A percentile compares a stretch with the other conserved stretches of the same genome.
Evolutionary conservation across 2,888 invertebrate genomes (phyloP).

Genomic region (Frankliniella intonsa): DNA sequence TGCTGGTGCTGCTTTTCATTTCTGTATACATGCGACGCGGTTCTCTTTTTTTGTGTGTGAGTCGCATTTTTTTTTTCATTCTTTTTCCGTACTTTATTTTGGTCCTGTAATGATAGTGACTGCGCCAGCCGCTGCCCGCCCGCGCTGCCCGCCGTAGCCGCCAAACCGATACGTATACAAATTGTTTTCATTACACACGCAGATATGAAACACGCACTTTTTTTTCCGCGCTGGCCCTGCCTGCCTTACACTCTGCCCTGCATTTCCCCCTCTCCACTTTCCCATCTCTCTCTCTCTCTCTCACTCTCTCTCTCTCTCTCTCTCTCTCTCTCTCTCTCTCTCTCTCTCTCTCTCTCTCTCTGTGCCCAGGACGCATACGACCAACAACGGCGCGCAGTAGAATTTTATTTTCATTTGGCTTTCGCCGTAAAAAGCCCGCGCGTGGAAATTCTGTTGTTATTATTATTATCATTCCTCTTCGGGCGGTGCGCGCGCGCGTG

Average conservation of each 20-base stretch:
- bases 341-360: neutral
- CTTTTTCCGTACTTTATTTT: neutral
- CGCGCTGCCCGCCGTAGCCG: neutral
- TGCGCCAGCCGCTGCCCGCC: neutral
- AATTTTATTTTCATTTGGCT: conserved; percentile 10
- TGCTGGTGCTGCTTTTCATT: too few relatives aligned
- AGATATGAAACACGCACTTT: conserved; percentile 22
- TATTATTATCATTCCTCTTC: neutral
- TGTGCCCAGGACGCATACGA: neutral
- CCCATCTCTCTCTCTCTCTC: neutral
- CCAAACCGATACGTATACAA: conserved; percentile 25
- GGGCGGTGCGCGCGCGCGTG: neutral
- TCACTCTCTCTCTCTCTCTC: neutral
- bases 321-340: conserved; percentile 8
- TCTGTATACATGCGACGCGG: too few relatives aligned
- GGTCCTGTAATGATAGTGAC: neutral
- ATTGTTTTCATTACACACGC: conserved; percentile 21
- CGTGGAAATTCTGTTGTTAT: neutral
- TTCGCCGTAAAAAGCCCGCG: neutral
- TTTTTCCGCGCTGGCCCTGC: neutral
- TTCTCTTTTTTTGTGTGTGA: too few relatives aligned
- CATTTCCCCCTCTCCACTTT: too few relatives aligned
- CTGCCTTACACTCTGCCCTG: too few relatives aligned
- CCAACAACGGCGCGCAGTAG: neutral
- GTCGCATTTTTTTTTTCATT: neutral